These are phyloP conservation scores for Aurelia aurita complex sp. Pacific DNA, from an alignment of 30 jellyfish, hydroid and myxozoan genomes.

Conservation along the genomic window DNA sequence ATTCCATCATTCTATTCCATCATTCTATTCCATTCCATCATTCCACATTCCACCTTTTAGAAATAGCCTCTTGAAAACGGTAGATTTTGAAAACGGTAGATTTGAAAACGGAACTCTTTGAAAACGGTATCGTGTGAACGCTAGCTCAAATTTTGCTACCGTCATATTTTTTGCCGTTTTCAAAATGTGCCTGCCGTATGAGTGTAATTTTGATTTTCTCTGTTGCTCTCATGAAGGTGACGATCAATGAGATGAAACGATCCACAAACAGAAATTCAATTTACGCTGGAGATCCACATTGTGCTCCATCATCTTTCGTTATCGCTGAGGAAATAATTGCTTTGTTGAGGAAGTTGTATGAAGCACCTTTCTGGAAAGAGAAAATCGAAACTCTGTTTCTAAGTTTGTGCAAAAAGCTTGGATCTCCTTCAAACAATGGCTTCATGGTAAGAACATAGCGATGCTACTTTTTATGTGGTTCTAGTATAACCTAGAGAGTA, in stretches of 20 bases:
- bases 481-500: not conserved
- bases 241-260: constrained; percentile 48
- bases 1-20: too few species aligned
- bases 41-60: too few species aligned
- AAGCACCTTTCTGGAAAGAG: constrained; percentile 28
- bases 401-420: constrained; percentile 21
- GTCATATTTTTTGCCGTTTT: too few species aligned
- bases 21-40: too few species aligned
- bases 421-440: constrained; percentile 1
- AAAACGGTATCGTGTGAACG: too few species aligned
- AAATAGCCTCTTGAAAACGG: too few species aligned
- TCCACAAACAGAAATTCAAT: constrained; percentile 1
- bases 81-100: too few species aligned
- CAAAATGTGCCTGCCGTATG: too few species aligned
- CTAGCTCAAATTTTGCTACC: too few species aligned
- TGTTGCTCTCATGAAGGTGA: constrained; percentile 56
- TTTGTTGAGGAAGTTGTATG: constrained; percentile 23
- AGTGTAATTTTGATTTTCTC: not conserved
- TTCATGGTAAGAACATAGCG: constrained; percentile 6
- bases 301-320: constrained; percentile 74
- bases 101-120: too few species aligned
- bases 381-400: constrained; percentile 10
- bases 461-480: not conserved
- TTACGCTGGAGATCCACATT: constrained; percentile 56
- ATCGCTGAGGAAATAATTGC: constrained; percentile 67